Evolutionary conservation across 2,797 vertebrate species (phyloP).

Genomic region (Hirundo rustica): DNA sequence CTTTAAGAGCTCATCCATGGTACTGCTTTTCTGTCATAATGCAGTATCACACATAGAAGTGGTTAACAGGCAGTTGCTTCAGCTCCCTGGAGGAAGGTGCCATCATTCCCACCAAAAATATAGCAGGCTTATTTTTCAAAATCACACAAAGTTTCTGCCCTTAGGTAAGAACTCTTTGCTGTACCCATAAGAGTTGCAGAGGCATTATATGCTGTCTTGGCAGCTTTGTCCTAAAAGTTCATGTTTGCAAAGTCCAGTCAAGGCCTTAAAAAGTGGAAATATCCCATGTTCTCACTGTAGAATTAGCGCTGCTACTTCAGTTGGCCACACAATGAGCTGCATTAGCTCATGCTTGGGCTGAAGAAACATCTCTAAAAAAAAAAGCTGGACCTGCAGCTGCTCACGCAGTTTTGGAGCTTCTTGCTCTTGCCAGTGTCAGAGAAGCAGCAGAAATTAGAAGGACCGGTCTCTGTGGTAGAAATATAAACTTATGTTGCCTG

Average conservation of each 20-base stretch:
- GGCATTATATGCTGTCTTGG: background rate
- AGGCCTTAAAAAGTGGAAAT: background rate
- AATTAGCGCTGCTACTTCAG: background rate
- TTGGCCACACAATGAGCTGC: background rate
- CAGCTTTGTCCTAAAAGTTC: background rate
- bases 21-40: background rate
- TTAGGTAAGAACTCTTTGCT: background rate
- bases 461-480: background rate
- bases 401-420: background rate
- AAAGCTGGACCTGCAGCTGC: background rate
- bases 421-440: background rate
- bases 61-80: background rate
- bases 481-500: background rate
- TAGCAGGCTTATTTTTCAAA: background rate
- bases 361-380: background rate
- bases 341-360: background rate
- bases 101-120: background rate
- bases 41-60: background rate
- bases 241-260: background rate
- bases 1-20: background rate
- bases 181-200: background rate
- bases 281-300: background rate
- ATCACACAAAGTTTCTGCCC: background rate
- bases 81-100: background rate
- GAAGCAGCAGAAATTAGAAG: background rate